Evolutionary conservation across 2,797 vertebrate genomes (phyloP).

Genomic region (Moxostoma hubbsi): DNA sequence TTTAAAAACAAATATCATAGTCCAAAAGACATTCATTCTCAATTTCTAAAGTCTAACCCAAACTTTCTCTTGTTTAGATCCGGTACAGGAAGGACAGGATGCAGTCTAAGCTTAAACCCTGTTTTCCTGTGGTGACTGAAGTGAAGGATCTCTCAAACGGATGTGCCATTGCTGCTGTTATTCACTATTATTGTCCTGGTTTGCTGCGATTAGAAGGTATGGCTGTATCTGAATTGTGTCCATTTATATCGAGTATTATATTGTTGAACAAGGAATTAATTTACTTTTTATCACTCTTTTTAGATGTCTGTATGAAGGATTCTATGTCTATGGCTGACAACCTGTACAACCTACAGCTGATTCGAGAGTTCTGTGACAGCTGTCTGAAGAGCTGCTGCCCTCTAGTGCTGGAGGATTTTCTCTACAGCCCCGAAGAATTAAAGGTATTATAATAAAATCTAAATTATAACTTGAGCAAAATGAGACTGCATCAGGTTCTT

Average conservation of each 20-base stretch:
- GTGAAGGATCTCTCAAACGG: slow-evolving; percentile 88
- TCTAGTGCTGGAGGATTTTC: slow-evolving; percentile 86
- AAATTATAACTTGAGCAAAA: background rate
- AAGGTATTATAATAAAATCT: slow-evolving; percentile 71
- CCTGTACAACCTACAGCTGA: slow-evolving; percentile 89
- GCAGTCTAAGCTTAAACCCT: slow-evolving; percentile 81
- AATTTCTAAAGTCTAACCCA: background rate
- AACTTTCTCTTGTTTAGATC: slow-evolving; percentile 73
- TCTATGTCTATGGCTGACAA: slow-evolving; percentile 87
- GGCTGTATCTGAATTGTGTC: background rate
- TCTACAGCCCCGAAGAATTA: slow-evolving; percentile 83
- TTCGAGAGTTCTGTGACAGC: slow-evolving; percentile 87
- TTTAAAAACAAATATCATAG: background rate
- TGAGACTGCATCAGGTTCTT: background rate
- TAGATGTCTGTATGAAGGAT: slow-evolving; percentile 92
- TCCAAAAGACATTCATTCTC: background rate
- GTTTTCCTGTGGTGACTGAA: slow-evolving; percentile 83
- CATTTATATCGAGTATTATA: background rate
- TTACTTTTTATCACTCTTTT: background rate
- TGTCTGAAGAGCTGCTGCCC: slow-evolving; percentile 87
- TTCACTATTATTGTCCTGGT: slow-evolving; percentile 90
- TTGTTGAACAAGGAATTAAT: slow-evolving; percentile 6
- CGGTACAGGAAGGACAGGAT: slow-evolving; percentile 92
- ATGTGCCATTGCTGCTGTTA: slow-evolving; percentile 85
- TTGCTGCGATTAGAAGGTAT: slow-evolving; percentile 88